Evolutionary conservation across 2,113 vertebrate species (phyloP), one percentile per base, ranked within the genome.

Genomic region (Alaudala cheleensis): DNA sequence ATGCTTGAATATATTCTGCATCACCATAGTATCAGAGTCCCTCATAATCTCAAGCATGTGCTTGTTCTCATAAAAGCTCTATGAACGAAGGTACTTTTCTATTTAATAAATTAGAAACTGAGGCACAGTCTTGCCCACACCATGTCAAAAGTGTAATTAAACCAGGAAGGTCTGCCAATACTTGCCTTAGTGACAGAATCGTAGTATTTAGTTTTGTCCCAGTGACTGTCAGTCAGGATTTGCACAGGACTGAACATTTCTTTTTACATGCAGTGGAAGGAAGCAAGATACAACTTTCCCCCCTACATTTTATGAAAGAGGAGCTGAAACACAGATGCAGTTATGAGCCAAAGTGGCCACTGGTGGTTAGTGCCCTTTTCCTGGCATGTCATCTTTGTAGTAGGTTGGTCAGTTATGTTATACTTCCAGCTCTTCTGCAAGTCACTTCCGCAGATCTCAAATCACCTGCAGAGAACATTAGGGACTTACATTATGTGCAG

Each of bases 271-370:
- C 21, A 37, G 8, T 37, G 31, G 50, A 88, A 93, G 40, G 54
- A 67, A 71, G 22, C 61, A 54, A 54, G 64, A 19, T 54, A 7
- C 15, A 0, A 2, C 14, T 28, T 45, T 1, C 0, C 6, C 8
- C 15, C 5, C 14, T 3, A 7, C 3, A 2, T 89, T 71, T 88
- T 21, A 6, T 39, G 49, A 62, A 71, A 20, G 7, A 85, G 10
- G 45, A 67, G 33, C n/a, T 50, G 49, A 91, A 79, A 73, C 9
- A 56, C 7, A 58, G 70, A 40, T 69, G n/a, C 25, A 72, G 0
- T 33, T 42, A 49, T 53, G 17, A 53, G 29, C 20, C 18, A 2
- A 14, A 72, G 29, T 33, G 18, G 34, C 26, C 23, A 5, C 20
- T 61, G 53, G 28, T 71, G 64, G 7, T 56, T 56, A 31, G 19